These are phyloP conservation scores for Vanessa tameamea DNA, from an alignment of 1,140 invertebrate genomes.

Conservation along the genomic window DNA sequence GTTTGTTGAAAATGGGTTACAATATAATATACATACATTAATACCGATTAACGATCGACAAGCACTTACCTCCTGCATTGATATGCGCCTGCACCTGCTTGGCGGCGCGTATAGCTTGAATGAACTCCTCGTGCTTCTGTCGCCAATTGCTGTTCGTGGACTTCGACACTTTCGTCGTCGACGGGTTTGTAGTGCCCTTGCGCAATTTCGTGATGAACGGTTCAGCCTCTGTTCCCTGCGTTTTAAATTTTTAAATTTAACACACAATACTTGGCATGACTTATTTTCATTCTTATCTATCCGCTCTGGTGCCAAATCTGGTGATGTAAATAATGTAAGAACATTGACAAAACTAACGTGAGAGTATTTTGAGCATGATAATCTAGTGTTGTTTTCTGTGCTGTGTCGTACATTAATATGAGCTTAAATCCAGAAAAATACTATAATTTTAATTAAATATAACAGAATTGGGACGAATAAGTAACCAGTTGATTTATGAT, in stretches of 20 bases:
- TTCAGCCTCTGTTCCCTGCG: slow-evolving; percentile 92
- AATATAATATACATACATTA: not conserved
- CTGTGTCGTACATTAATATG: too few species aligned
- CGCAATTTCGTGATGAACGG: slow-evolving; percentile 83
- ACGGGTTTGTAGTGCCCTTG: slow-evolving; percentile 50
- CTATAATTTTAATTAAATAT: too few species aligned
- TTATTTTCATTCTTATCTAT: too few species aligned
- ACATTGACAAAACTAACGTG: too few species aligned
- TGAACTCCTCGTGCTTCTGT: slow-evolving; percentile 95
- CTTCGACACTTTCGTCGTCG: slow-evolving; percentile 51
- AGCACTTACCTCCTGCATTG: slow-evolving; percentile 86
- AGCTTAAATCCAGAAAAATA: too few species aligned
- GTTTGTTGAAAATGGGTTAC: not conserved
- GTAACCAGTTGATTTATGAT: not conserved
- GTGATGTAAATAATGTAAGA: too few species aligned
- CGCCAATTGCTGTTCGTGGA: slow-evolving; percentile 88
- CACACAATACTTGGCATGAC: too few species aligned
- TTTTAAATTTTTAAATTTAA: not conserved
- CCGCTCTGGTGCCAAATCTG: too few species aligned
- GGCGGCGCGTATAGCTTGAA: slow-evolving; percentile 92
- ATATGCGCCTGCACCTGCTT: slow-evolving; percentile 93
- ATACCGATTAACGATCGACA: not conserved
- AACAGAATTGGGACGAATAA: too few species aligned
- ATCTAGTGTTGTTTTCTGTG: too few species aligned
- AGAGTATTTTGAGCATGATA: too few species aligned